phyloP scores from a whole-genome alignment of 1,140 invertebrate species.

The Ostrea denselamellosa region DNA sequence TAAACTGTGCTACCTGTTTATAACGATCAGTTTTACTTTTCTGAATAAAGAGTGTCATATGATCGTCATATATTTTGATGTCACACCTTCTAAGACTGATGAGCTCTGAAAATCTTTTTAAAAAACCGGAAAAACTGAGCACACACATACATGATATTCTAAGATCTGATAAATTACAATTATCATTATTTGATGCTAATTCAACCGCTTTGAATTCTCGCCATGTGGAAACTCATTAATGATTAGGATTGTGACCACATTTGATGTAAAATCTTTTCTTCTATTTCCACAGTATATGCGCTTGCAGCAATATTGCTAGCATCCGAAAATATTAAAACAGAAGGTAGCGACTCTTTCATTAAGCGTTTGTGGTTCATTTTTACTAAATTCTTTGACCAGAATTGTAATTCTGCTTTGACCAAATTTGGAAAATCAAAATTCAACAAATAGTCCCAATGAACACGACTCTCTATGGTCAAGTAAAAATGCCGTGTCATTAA shows the following conservation, averaged over 20 bases:
- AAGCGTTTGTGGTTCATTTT: background rate
- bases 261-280: constrained; percentile 44
- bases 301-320: constrained; percentile 40
- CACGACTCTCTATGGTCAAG: background rate
- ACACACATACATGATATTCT: too few species aligned
- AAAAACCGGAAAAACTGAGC: too few species aligned
- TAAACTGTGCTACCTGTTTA: too few species aligned
- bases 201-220: constrained; percentile 45
- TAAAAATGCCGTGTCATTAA: constrained; percentile 48
- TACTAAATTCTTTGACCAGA: constrained; percentile 21
- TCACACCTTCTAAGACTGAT: too few species aligned
- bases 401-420: background rate
- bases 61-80: too few species aligned
- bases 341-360: background rate
- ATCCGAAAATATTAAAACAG: constrained; percentile 41
- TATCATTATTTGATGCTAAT: constrained; percentile 12
- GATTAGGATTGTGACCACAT: background rate
- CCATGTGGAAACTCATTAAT: constrained; percentile 31
- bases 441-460: constrained; percentile 12
- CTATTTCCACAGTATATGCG: background rate
- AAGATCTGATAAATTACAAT: too few species aligned
- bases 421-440: background rate
- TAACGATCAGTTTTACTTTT: too few species aligned
- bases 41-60: too few species aligned
- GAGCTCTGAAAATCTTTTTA: background rate